Percentiles rank a stretch among this genome's conserved stretches.
These are phyloP conservation scores for Caradrina clavipalpis DNA, from an alignment of 2,888 invertebrate genomes.

Conservation along the genomic window DNA sequence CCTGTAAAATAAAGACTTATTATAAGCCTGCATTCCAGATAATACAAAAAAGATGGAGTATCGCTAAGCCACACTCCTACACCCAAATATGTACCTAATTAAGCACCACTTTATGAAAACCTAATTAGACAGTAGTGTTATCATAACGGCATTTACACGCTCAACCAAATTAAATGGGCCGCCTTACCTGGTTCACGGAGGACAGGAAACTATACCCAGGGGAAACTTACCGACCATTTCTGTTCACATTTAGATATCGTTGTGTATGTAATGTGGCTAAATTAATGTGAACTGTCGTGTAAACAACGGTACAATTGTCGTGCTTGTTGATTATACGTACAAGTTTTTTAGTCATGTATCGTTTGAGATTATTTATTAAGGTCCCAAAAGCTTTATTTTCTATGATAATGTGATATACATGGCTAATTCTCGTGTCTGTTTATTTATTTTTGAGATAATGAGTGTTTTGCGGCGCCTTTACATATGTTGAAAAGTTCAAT, in stretches of 20 bases:
- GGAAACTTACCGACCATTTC: conserved; percentile 70
- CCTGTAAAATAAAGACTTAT: background rate
- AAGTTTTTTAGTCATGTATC: background rate
- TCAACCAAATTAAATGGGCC: conserved; percentile 60
- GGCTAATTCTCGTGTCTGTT: background rate
- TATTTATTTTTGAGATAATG: background rate
- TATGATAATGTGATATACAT: background rate
- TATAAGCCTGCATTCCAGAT: conserved; percentile 1
- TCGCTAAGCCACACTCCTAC: conserved; percentile 9
- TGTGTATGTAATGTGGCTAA: conserved; percentile 62
- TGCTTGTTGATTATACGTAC: background rate
- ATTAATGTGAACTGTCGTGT: conserved; percentile 27
- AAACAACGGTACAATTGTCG: conserved; percentile 7
- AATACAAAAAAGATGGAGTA: conserved; percentile 17
- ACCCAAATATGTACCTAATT: conserved; percentile 37
- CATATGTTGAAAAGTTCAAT: background rate
- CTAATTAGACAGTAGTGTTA: conserved; percentile 55
- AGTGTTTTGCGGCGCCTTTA: background rate
- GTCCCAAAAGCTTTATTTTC: background rate
- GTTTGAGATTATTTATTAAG: conserved; percentile 7
- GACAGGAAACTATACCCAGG: conserved; percentile 72
- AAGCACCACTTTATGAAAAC: conserved; percentile 48
- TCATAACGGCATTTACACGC: conserved; percentile 56
- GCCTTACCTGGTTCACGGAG: conserved; percentile 68
- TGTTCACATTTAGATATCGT: conserved; percentile 73